Evolutionary conservation across 2,113 vertebrate species (phyloP).

Genomic region (Dicrurus megarhynchus): DNA sequence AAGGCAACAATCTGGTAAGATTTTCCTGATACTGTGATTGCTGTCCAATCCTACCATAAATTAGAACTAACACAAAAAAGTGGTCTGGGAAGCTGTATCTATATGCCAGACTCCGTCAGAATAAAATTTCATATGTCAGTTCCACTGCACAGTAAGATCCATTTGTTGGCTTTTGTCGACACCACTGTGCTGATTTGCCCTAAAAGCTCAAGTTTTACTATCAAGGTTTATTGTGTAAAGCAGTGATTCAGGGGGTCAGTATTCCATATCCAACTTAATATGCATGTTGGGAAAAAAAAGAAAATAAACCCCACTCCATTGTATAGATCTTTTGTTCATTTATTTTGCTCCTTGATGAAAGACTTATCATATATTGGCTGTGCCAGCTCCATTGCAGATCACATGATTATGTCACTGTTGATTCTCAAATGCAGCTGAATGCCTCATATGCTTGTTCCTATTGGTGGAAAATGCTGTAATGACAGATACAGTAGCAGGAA

Average conservation of each 20-base stretch:
- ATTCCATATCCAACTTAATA: background rate
- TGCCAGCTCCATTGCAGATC: background rate
- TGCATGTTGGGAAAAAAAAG: fast-evolving
- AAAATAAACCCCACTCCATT: background rate
- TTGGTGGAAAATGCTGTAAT: background rate
- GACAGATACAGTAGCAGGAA: background rate
- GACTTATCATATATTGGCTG: background rate
- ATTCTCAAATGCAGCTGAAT: background rate
- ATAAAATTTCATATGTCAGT: background rate
- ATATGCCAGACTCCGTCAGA: background rate
- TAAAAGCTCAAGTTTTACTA: background rate
- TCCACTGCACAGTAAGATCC: background rate
- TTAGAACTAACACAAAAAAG: background rate
- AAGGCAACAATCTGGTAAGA: background rate
- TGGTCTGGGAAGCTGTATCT: background rate
- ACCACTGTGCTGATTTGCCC: background rate
- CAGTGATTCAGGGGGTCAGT: background rate
- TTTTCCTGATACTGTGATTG: background rate
- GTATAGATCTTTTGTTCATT: background rate
- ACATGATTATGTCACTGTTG: background rate
- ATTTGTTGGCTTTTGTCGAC: background rate
- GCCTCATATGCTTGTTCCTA: background rate
- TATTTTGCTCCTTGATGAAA: background rate
- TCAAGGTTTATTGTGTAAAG: background rate
- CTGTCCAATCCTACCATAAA: background rate